Evolutionary conservation across 1,140 invertebrate genomes (phyloP), one percentile per base, ranked within the genome.

Genomic region (Papilio polyxenes): DNA sequence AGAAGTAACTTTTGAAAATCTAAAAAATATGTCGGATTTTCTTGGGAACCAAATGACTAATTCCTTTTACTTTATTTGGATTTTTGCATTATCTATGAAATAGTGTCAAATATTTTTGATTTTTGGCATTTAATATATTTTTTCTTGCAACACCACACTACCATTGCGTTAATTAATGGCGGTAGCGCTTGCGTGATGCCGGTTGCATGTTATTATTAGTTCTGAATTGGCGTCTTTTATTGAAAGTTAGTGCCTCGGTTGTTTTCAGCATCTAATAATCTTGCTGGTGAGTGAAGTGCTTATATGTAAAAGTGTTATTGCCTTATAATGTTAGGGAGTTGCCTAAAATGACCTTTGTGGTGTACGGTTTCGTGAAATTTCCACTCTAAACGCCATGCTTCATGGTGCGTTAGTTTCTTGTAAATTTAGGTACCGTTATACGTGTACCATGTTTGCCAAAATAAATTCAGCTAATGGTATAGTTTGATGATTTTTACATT

Each of bases 131-230:
- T 23, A 49, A 23, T 44, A 44, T 44, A 44, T 44, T 9, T 77
- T 31, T 65, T 65, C 31, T 82, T 44, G 75, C 74, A 77, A 77
- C 75, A 59, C 75, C 56, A 23, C n/a, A 4, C 4, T 37, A 31
- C n/a, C 74, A 40, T 56, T 82, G 20, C 37, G 20, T 80, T 80
- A 79, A 74, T 90, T 88, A 91, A 93, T 93, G 93, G 93, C 92
- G 92, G 89, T 89, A 89, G 91, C 91, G 92, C 91, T 92, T 94
- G 91, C 92, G 91, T 92, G 92, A 92, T 92, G 92, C 92, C 92
- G 92, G 92, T 89, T 91, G 91, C 89, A 86, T 93, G 89, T 90
- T 92, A 90, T 90, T 92, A 90, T 90, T 92, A 87, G 90, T 85
- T 88, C 82, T 91, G 91, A 88, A 88, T 91, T 91, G 86, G 91